Evolutionary conservation across 2,113 vertebrate genomes (phyloP).

Genomic region (Kobus ellipsiprymnus): DNA sequence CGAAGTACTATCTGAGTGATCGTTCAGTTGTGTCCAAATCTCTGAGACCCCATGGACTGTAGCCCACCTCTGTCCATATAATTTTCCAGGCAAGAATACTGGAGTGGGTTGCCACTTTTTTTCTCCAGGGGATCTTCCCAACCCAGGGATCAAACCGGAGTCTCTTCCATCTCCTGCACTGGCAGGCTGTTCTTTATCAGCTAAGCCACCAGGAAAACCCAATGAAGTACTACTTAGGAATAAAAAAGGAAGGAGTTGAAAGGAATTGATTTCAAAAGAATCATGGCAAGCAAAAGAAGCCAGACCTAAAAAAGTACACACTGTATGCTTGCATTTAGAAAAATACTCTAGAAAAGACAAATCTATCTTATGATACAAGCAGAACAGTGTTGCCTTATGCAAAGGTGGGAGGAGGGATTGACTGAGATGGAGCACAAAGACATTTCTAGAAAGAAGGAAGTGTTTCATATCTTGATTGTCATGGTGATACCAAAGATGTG

Average conservation of each 20-base stretch:
- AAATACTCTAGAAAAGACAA: background rate
- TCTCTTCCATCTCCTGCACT: background rate
- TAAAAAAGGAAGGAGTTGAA: background rate
- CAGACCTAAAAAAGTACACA: background rate
- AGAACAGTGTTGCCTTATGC: background rate
- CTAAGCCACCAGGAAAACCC: background rate
- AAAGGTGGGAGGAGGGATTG: fast-evolving
- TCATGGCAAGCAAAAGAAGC: background rate
- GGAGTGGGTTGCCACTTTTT: background rate
- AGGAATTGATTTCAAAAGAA: background rate
- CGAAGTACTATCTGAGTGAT: background rate
- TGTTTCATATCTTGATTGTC: background rate
- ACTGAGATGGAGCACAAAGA: background rate
- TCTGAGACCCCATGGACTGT: background rate
- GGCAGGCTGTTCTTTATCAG: background rate
- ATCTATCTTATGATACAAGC: background rate
- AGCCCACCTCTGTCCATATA: background rate
- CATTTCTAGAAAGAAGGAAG: background rate
- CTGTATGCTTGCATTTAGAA: background rate
- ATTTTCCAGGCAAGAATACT: background rate
- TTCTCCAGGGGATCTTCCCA: background rate
- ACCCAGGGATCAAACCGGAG: background rate
- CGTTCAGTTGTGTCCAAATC: background rate
- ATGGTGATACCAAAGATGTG: background rate
- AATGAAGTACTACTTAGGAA: background rate